These are phyloP conservation scores for Alexandromys oeconomus DNA, from an alignment of 2,797 vertebrate species.

Conservation along the genomic window DNA sequence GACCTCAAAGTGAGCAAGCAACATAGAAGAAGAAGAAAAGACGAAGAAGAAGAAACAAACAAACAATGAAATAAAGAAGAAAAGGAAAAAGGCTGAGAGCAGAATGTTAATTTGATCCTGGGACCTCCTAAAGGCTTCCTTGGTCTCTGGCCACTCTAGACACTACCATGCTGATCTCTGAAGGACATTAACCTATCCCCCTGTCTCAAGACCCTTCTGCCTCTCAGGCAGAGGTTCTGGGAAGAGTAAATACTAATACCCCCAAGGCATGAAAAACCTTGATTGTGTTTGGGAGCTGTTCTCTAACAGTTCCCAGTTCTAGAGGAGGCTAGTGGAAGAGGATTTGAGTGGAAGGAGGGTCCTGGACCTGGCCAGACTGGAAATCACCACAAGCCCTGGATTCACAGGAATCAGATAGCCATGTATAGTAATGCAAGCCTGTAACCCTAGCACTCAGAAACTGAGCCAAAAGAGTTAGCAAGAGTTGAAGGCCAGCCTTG, in stretches of 20 bases:
- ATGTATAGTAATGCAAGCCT: not conserved
- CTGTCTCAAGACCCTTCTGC: not conserved
- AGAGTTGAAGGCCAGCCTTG: not conserved
- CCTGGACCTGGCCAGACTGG: not conserved
- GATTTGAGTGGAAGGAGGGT: not conserved
- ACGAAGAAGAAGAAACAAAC: accelerated
- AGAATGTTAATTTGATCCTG: not conserved
- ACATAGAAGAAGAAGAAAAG: not conserved
- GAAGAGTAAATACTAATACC: not conserved
- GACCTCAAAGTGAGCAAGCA: not conserved
- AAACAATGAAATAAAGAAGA: accelerated
- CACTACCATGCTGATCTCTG: not conserved
- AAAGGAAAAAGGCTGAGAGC: not conserved
- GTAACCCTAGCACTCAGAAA: not conserved
- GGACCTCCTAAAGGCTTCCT: not conserved
- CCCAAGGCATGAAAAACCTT: not conserved
- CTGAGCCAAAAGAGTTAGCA: not conserved
- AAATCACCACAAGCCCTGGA: not conserved
- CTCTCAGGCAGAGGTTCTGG: not conserved
- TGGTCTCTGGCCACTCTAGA: not conserved
- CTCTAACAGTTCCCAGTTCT: not conserved
- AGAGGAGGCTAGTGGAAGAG: not conserved
- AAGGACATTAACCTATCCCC: not conserved
- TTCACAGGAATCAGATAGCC: not conserved
- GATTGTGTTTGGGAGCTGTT: not conserved